A percentile compares a stretch with the other conserved stretches of the same genome.
Evolutionary conservation across 2,113 vertebrate species (phyloP).

Genomic region (Burhinus bistriatus): DNA sequence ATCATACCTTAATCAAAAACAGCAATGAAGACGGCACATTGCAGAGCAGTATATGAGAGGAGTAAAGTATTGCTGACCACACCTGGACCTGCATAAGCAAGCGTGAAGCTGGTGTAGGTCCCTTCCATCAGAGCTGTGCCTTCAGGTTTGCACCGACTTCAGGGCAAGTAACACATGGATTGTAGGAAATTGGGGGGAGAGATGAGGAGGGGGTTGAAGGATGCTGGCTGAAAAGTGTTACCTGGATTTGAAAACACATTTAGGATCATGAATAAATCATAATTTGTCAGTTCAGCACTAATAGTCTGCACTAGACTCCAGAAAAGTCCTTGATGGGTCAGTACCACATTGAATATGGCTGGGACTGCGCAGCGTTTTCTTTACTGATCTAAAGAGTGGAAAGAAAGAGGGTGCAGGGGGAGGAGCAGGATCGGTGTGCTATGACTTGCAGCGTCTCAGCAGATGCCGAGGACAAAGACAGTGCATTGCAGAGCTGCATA

Average conservation of each 20-base stretch:
- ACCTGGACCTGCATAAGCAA: neutral
- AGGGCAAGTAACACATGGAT: neutral
- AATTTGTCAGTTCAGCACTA: neutral
- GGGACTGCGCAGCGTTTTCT: neutral
- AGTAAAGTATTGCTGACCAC: neutral
- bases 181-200: neutral
- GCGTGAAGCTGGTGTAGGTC: neutral
- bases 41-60: neutral
- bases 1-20: neutral
- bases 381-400: neutral
- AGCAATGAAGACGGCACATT: neutral
- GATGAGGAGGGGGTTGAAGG: neutral
- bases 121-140: neutral
- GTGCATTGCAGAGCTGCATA: neutral
- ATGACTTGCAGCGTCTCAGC: neutral
- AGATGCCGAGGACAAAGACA: neutral
- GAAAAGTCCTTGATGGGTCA: neutral
- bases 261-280: neutral
- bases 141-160: neutral
- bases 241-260: neutral
- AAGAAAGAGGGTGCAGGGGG: neutral
- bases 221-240: neutral
- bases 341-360: rapidly evolving
- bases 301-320: neutral
- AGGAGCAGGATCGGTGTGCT: neutral